Evolutionary conservation across 2,113 vertebrate species (phyloP).

Genomic region (Maccullochella peelii): DNA sequence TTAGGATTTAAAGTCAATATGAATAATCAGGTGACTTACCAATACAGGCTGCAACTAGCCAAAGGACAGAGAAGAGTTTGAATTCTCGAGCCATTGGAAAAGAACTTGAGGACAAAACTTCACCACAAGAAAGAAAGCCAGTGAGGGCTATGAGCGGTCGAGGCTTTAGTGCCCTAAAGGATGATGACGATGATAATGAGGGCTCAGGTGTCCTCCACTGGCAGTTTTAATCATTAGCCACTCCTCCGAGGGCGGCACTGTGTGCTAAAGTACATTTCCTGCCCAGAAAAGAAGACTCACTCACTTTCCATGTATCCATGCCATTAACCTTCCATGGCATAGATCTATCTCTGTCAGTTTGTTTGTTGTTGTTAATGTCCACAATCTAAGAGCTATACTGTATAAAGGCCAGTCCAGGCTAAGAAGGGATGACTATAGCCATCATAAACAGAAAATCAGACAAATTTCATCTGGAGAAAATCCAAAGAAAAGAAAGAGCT

Average conservation of each 20-base stretch:
- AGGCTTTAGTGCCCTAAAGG: neutral
- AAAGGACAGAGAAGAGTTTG: conserved; percentile 26
- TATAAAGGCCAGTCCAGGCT: neutral
- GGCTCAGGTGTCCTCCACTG: neutral
- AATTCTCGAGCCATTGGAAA: conserved; percentile 42
- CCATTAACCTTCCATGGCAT: neutral
- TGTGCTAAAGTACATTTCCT: conserved; percentile 15
- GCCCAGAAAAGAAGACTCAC: neutral
- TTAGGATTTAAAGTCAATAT: neutral
- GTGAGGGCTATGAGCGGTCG: neutral
- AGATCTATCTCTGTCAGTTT: neutral
- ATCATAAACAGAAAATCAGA: neutral
- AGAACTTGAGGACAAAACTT: neutral
- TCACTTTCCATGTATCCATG: neutral
- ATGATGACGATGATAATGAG: conserved; percentile 27
- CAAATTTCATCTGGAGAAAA: neutral
- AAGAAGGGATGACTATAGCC: neutral
- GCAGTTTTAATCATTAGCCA: conserved; percentile 65
- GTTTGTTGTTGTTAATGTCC: neutral
- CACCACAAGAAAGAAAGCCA: neutral
- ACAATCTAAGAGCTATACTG: neutral
- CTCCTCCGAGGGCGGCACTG: conserved; percentile 47
- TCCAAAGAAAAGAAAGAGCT: neutral
- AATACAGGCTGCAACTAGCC: conserved; percentile 16
- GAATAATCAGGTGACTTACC: conserved; percentile 52